A percentile compares a stretch with the other conserved stretches of the same genome.
Evolutionary conservation across 2,797 vertebrate genomes (phyloP).

Genomic region (Anableps anableps): DNA sequence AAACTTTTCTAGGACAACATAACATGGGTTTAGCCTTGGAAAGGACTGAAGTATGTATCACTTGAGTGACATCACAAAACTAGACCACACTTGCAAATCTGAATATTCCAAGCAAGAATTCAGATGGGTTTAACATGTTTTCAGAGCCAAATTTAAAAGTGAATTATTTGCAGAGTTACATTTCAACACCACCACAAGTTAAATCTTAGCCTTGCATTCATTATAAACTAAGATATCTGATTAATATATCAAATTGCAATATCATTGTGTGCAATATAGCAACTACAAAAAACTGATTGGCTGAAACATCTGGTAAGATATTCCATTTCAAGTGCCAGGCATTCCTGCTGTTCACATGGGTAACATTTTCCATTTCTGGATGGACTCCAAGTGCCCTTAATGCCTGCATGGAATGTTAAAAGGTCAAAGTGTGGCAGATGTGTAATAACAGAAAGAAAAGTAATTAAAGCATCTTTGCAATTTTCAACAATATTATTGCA

Average conservation of each 20-base stretch:
- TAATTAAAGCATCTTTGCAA: not conserved
- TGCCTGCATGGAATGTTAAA: not conserved
- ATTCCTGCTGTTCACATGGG: not conserved
- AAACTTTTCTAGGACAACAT: not conserved
- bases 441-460: not conserved
- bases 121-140: not conserved
- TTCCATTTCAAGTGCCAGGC: not conserved
- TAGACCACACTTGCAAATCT: not conserved
- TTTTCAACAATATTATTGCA: not conserved
- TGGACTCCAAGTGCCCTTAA: not conserved
- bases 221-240: not conserved
- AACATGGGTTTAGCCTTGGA: not conserved
- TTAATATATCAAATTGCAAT: not conserved
- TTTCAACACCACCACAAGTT: no score
- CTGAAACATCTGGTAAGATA: not conserved
- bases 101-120: not conserved
- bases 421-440: not conserved
- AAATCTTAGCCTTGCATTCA: not conserved
- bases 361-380: not conserved
- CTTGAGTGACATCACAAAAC: not conserved
- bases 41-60: not conserved
- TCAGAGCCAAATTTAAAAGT: not conserved
- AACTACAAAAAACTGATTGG: not conserved
- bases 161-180: not conserved
- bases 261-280: not conserved